These are phyloP conservation scores for Micronycteris hirsuta DNA, from an alignment of 2,113 vertebrate genomes.

Conservation along the genomic window DNA sequence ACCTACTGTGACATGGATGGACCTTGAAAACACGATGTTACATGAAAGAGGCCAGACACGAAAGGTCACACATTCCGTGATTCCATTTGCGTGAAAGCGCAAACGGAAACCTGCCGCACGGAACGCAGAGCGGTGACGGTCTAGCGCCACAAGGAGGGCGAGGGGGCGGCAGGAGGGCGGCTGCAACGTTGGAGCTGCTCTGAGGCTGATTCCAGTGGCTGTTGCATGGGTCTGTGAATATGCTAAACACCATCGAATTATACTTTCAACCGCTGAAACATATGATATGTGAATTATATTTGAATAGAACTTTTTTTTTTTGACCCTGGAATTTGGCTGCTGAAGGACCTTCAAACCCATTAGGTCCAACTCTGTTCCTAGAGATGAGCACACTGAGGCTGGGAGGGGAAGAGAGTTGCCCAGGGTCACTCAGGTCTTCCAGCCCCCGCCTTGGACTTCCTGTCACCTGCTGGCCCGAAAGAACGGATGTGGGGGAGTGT, in stretches of 20 bases:
- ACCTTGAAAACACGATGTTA: not conserved
- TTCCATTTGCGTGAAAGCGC: not conserved
- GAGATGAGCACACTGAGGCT: not conserved
- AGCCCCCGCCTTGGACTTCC: not conserved
- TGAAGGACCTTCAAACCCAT: not conserved
- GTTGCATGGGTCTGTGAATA: not conserved
- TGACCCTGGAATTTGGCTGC: not conserved
- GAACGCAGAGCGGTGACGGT: not conserved
- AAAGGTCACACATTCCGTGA: not conserved
- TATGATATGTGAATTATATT: not conserved
- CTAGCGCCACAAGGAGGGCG: fast-evolving
- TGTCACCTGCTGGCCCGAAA: not conserved
- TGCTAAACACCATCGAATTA: not conserved
- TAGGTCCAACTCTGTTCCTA: not conserved
- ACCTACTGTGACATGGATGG: fast-evolving
- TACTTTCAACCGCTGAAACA: not conserved
- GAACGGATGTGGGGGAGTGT: too few species aligned
- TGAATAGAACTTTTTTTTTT: not conserved
- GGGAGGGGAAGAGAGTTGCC: not conserved
- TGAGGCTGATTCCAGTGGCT: not conserved
- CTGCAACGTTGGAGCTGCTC: not conserved
- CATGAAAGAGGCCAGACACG: not conserved
- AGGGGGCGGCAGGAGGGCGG: too few species aligned
- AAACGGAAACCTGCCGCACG: not conserved
- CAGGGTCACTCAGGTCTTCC: not conserved